Conservation (phyloP, 2,888 invertebrate species). For the Chrysolina haemoptera region DNA sequence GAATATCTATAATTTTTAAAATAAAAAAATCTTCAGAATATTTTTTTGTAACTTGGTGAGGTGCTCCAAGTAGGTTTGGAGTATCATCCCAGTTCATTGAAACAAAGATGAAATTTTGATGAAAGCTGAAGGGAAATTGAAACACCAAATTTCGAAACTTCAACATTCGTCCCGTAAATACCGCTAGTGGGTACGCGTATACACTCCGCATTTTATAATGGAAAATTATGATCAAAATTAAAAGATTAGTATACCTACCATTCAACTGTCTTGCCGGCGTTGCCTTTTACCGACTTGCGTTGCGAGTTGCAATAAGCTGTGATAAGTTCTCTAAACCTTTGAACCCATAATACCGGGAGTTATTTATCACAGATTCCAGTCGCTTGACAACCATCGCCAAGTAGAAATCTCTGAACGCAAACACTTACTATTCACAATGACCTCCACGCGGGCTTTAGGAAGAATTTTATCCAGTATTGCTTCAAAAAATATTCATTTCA, state of each 20-base stretch:
- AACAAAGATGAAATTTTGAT: too few relatives aligned
- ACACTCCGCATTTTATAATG: not conserved
- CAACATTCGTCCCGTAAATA: too few relatives aligned
- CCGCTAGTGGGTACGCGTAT: too few relatives aligned
- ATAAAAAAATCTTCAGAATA: too few relatives aligned
- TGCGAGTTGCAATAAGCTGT: too few relatives aligned
- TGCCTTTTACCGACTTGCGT: not conserved
- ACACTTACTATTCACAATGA: not conserved
- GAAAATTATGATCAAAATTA: not conserved
- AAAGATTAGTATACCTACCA: not conserved
- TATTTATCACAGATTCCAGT: slow-evolving; percentile 3
- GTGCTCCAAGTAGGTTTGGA: too few relatives aligned
- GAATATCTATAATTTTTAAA: too few relatives aligned
- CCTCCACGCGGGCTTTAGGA: slow-evolving; percentile 22
- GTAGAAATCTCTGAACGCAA: not conserved
- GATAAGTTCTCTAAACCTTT: not conserved
- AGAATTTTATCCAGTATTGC: slow-evolving; percentile 34
- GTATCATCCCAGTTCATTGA: too few relatives aligned
- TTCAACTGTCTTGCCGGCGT: not conserved
- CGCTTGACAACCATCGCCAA: not conserved
- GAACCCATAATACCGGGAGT: not conserved
- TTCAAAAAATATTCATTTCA: slow-evolving; percentile 36
- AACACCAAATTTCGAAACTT: too few relatives aligned
- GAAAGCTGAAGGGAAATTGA: too few relatives aligned
- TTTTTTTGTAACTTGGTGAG: too few relatives aligned